Evolutionary conservation across 2,113 vertebrate genomes (phyloP).

Genomic region (Rhizomys pruinosus): DNA sequence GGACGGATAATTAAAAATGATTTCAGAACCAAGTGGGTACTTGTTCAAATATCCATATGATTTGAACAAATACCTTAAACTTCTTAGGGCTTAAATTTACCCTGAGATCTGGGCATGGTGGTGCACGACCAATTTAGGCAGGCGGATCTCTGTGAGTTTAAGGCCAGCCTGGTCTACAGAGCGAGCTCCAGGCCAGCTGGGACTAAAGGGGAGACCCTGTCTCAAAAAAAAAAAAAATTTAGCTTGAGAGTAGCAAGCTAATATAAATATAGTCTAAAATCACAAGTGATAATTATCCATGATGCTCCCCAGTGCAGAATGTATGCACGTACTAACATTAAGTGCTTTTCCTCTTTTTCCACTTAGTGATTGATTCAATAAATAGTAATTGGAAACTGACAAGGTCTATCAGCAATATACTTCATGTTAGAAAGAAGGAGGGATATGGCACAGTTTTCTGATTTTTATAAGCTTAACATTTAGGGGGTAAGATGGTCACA

Average conservation of each 20-base stretch:
- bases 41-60: not conserved
- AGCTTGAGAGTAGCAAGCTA: not conserved
- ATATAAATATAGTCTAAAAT: not conserved
- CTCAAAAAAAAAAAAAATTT: no score
- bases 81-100: not conserved
- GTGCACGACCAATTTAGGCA: no score
- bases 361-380: not conserved
- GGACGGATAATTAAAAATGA: not conserved
- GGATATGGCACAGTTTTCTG: not conserved
- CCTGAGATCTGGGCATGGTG: no score
- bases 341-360: not conserved
- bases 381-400: not conserved
- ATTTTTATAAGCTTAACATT: constrained; percentile 37
- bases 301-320: not conserved
- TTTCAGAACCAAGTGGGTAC: not conserved
- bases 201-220: no score
- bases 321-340: not conserved
- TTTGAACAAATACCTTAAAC: constrained; percentile 5
- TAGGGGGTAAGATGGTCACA: not conserved
- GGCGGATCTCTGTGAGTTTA: no score
- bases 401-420: not conserved
- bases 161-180: no score
- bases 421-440: not conserved
- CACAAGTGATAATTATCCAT: not conserved
- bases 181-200: no score